Percentiles rank a stretch among this genome's conserved stretches.
These are phyloP conservation scores for Neopelma chrysocephalum DNA, from an alignment of 2,797 vertebrate species.

Conservation along the genomic window DNA sequence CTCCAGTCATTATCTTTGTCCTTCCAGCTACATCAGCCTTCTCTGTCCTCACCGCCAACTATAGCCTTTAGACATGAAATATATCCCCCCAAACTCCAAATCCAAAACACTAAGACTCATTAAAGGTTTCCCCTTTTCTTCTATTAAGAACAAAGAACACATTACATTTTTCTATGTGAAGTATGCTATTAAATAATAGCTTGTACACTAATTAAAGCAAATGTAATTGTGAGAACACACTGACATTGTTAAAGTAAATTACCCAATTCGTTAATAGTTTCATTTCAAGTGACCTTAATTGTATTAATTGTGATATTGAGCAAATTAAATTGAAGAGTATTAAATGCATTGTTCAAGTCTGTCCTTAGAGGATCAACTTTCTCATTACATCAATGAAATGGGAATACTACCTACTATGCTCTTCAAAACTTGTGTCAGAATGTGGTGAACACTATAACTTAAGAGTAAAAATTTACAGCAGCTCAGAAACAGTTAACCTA, in stretches of 20 bases:
- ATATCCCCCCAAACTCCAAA: not conserved
- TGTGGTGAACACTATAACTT: not conserved
- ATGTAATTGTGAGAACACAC: slow-evolving; percentile 80
- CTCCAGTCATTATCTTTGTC: slow-evolving; percentile 1
- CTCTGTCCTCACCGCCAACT: not conserved
- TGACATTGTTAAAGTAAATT: slow-evolving; percentile 82
- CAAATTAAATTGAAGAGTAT: slow-evolving; percentile 78
- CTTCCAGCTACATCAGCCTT: slow-evolving; percentile 13
- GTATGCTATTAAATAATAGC: slow-evolving; percentile 76
- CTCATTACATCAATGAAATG: slow-evolving; percentile 70
- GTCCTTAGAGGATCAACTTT: slow-evolving; percentile 73
- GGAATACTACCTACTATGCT: slow-evolving; percentile 55
- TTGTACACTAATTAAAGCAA: slow-evolving; percentile 80
- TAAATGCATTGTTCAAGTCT: slow-evolving; percentile 76
- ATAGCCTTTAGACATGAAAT: not conserved
- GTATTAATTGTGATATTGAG: slow-evolving; percentile 79
- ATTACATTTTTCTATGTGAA: slow-evolving; percentile 73
- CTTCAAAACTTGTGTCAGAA: slow-evolving; percentile 31
- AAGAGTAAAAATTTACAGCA: not conserved
- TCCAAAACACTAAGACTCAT: slow-evolving; percentile 25
- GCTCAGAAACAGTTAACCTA: slow-evolving; percentile 23
- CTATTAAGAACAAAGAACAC: slow-evolving; percentile 63
- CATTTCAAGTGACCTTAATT: slow-evolving; percentile 80
- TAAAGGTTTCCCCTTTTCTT: slow-evolving; percentile 67
- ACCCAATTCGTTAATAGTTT: slow-evolving; percentile 78